Base-by-base conservation (phyloP, 2,113 vertebrate genomes). In the Cyphomyrus plagiostoma region DNA sequence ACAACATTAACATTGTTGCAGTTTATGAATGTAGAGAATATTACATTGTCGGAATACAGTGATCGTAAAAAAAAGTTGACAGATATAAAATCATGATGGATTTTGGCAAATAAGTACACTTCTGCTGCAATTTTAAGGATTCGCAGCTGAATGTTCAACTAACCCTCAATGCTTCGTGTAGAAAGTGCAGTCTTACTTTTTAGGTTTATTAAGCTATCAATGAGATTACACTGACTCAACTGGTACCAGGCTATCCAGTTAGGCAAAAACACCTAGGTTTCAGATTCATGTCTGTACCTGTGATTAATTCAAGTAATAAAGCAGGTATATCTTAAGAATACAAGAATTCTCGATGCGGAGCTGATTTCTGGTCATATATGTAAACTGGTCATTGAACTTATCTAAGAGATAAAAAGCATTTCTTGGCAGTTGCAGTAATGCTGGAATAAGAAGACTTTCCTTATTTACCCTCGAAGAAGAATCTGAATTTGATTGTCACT, bases 181-280 rank as follows among this genome's bases (percentile, higher is more conserved):
- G 85, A 87, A 87, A 56, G 50, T 87, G 85, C 48, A 87, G 10
- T 87, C 26, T 87, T 87, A 42, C 13, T 26, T 87, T 70, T 30
- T 30, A 30, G 62, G 30, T 86, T 86, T 48, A 85, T 42, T 80
- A 80, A 50, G n/a, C 10, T 46, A 49, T 49, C 42, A n/a, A 6
- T 85, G 23, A 85, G 23, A 85, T 46, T 49, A 85, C 46, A 26
- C 17, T 83, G 21, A 45, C 46, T 45, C 39, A 84, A 48, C 83
- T 30, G 48, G 15, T 80, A 39, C 10, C 9, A 86, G 4, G 15
- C 19, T 50, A 13, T 49, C 48, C 48, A 85, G 45, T 11, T 50
- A 49, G 21, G 83, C 83, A 49, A 85, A 26, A 49, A 84, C 21
- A 85, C 46, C 10, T n/a, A 85, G n/a, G 21, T n/a, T 49, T 85